phyloP scores from a whole-genome alignment of 2,888 invertebrate genomes.

The Lochmaea capreae region DNA sequence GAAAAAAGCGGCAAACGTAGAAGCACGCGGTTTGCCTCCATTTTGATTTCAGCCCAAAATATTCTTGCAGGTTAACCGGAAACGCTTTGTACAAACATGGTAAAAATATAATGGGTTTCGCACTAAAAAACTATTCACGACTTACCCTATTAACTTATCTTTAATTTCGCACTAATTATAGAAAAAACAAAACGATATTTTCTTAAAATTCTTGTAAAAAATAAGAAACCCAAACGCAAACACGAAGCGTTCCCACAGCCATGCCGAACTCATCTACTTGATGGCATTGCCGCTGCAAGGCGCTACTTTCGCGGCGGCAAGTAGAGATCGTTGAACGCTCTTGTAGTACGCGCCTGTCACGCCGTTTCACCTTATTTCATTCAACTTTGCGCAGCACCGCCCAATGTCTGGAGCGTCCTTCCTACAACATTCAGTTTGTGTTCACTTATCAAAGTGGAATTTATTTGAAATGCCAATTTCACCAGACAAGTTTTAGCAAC shows the following conservation, averaged over 20 bases:
- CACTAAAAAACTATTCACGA: slow-evolving; percentile 44
- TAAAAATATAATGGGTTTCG: slow-evolving; percentile 37
- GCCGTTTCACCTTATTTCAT: slow-evolving; percentile 62
- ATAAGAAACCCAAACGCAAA: slow-evolving; percentile 51
- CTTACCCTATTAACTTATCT: slow-evolving; percentile 44
- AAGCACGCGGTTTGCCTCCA: slow-evolving; percentile 66
- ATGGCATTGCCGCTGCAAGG: slow-evolving; percentile 58
- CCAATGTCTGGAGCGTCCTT: slow-evolving; percentile 60
- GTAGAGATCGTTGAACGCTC: slow-evolving; percentile 64
- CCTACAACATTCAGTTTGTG: slow-evolving; percentile 55
- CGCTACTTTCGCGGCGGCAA: slow-evolving; percentile 54
- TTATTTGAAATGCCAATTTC: slow-evolving; percentile 16
- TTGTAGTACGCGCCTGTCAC: slow-evolving; percentile 59
- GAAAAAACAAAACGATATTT: slow-evolving; percentile 47
- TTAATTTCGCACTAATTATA: slow-evolving; percentile 43
- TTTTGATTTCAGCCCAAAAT: slow-evolving; percentile 63
- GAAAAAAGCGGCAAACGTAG: slow-evolving; percentile 57
- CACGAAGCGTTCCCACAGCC: slow-evolving; percentile 54
- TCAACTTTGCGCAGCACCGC: slow-evolving; percentile 63
- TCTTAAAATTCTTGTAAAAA: slow-evolving; percentile 51
- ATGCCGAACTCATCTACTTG: slow-evolving; percentile 57
- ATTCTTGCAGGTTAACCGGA: slow-evolving; percentile 65
- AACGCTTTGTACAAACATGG: slow-evolving; percentile 55
- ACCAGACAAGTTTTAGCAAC: not conserved
- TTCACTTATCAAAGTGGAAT: slow-evolving; percentile 23